Percentiles rank a stretch among this genome's conserved stretches.
Conservation (phyloP, 2,113 vertebrate genomes). For the Meles meles region DNA sequence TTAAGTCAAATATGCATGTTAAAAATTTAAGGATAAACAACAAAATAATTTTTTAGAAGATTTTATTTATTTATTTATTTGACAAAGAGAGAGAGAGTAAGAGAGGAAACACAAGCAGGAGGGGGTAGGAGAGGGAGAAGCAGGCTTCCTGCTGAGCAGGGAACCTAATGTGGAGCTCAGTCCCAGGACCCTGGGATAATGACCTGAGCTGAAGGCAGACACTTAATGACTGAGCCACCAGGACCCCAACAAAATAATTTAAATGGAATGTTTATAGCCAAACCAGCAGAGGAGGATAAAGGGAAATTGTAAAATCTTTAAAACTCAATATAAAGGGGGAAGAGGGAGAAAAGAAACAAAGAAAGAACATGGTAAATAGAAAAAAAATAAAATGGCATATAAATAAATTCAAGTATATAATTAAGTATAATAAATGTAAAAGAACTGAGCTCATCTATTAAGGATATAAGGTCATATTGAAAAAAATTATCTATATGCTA, state of each 20-base stretch:
- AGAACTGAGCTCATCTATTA: neutral
- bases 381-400: neutral
- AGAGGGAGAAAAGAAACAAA: neutral
- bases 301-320: neutral
- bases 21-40: neutral
- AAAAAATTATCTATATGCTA: neutral
- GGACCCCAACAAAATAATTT: neutral
- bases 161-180: too few species aligned
- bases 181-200: too few species aligned
- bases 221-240: too few species aligned
- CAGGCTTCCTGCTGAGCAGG: too few species aligned
- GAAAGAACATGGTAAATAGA: neutral
- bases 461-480: neutral
- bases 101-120: too few species aligned
- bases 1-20: neutral
- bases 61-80: too few species aligned
- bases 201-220: too few species aligned
- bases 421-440: neutral
- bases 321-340: neutral
- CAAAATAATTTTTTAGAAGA: neutral
- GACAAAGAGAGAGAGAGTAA: too few species aligned
- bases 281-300: neutral
- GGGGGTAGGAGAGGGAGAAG: too few species aligned
- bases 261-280: neutral
- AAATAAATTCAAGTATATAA: neutral